Evolutionary conservation across 2,888 invertebrate genomes (phyloP).

Genomic region (Agrotis exclamationis): DNA sequence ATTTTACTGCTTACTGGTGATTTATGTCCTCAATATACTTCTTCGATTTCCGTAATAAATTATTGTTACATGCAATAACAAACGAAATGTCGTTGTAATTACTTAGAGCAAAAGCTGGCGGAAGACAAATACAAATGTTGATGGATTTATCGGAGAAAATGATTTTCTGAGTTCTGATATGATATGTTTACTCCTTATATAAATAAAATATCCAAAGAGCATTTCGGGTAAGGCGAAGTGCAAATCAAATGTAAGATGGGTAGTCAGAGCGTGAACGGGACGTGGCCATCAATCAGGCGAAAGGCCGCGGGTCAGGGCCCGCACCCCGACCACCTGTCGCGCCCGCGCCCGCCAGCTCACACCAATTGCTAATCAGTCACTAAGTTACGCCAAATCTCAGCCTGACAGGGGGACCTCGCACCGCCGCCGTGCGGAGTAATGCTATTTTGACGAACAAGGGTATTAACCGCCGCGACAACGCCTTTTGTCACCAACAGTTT

Average conservation of each 20-base stretch:
- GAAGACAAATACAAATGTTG: conserved; percentile 7
- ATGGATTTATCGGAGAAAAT: conserved; percentile 16
- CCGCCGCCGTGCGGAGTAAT: conserved; percentile 78
- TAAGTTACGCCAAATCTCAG: conserved; percentile 89
- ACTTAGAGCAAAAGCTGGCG: conserved; percentile 6
- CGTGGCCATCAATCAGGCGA: conserved; percentile 84
- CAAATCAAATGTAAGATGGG: conserved; percentile 77
- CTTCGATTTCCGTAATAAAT: conserved; percentile 15
- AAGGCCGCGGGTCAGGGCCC: conserved; percentile 82
- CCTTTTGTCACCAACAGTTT: conserved; percentile 69
- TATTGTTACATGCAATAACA: neutral
- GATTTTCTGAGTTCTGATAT: neutral
- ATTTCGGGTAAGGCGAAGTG: conserved; percentile 62
- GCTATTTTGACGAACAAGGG: conserved; percentile 86
- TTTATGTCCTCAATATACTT: conserved; percentile 17
- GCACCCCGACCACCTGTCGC: conserved; percentile 88
- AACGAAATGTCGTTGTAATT: neutral
- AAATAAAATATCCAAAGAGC: conserved; percentile 34
- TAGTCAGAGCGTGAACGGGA: conserved; percentile 76
- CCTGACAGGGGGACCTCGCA: conserved; percentile 79
- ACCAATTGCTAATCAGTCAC: conserved; percentile 90
- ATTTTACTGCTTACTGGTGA: conserved; percentile 21
- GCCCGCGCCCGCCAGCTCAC: conserved; percentile 84
- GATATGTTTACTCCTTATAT: conserved; percentile 7
- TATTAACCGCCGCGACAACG: conserved; percentile 76